Base-by-base conservation (phyloP, 2,888 invertebrate species). In the Melipona beecheii region DNA sequence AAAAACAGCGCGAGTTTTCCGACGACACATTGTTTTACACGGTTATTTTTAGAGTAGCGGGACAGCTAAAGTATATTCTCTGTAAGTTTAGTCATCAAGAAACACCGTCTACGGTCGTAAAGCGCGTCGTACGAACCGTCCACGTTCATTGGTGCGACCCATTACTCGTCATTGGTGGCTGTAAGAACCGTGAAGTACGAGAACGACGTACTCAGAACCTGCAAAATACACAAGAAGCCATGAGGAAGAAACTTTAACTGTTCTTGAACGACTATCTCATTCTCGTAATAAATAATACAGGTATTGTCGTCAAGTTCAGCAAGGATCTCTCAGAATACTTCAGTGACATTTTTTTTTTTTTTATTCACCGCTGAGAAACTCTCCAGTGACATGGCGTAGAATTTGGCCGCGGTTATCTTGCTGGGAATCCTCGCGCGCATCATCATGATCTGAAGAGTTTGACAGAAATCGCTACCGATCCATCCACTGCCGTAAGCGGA, bases 131-230 rank as follows among this genome's bases (percentile, higher is more conserved):
- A 43, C 65, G 27, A 60, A 66, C 9, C 76, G 19, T 77, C 66
- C 60, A 64, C 36, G 66, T 75, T 71, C 58, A 43, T 71, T 70
- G 27, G 21, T 21, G 31, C 3, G 50, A 13, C 58, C 9, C 54
- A 36, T 85, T 86, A 89, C 5, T 89, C 80, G 50, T 86, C 90
- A 27, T 73, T 86, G 62, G 66, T n/a, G 2, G 85, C 83, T 69
- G 83, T 86, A 24, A 93, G 87, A 15, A 93, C 89, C 43, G 92
- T 93, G 60, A 93, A 91, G 85, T 93, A 93, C 54, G 93, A 92
- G 81, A 93, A 93, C 43, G 93, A 93, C 24, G 92, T 90, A 58
- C 91, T 91, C 62, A 93, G 85, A 60, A 93, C 93, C 93, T 93
- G 86, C 17, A 75, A 81, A 68, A 62, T 36, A 62, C 13, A 66